Evolutionary conservation across 2,797 vertebrate genomes (phyloP).

Genomic region (Crenichthys baileyi): DNA sequence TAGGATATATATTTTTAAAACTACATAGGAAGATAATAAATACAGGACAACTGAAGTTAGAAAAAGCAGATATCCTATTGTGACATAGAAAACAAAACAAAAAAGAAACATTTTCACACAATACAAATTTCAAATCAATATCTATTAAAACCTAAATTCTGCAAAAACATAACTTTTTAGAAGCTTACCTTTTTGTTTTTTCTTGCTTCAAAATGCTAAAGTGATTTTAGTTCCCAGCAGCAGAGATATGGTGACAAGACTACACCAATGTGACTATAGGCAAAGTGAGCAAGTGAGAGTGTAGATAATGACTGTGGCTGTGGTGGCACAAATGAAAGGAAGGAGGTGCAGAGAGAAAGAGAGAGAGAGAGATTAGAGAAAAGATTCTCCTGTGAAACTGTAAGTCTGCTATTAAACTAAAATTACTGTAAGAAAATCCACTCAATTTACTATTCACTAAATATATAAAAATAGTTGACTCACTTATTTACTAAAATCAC

Average conservation of each 20-base stretch:
- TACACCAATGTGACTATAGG: slow-evolving; percentile 13
- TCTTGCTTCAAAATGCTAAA: neutral
- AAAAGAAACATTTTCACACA: neutral
- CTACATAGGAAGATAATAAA: neutral
- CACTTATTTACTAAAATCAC: neutral
- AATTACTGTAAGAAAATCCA: neutral
- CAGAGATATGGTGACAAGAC: slow-evolving; percentile 16
- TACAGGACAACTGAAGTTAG: neutral
- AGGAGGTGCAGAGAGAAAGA: slow-evolving; percentile 3
- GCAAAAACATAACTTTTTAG: neutral
- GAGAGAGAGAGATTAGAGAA: slow-evolving; percentile 13
- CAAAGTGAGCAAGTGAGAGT: slow-evolving; percentile 31
- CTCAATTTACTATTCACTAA: neutral
- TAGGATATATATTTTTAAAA: neutral
- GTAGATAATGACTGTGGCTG: slow-evolving; percentile 36
- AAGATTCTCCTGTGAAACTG: slow-evolving; percentile 6
- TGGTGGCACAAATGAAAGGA: slow-evolving; percentile 34
- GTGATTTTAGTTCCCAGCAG: slow-evolving; percentile 11
- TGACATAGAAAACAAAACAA: neutral
- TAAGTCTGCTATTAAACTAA: neutral
- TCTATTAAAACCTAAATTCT: neutral
- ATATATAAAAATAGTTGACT: neutral
- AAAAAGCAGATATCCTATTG: neutral
- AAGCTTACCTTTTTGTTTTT: slow-evolving; percentile 57
- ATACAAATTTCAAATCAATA: neutral